These are phyloP conservation scores for Danio aesculapii DNA, from an alignment of 2,797 vertebrate species.

Conservation along the genomic window DNA sequence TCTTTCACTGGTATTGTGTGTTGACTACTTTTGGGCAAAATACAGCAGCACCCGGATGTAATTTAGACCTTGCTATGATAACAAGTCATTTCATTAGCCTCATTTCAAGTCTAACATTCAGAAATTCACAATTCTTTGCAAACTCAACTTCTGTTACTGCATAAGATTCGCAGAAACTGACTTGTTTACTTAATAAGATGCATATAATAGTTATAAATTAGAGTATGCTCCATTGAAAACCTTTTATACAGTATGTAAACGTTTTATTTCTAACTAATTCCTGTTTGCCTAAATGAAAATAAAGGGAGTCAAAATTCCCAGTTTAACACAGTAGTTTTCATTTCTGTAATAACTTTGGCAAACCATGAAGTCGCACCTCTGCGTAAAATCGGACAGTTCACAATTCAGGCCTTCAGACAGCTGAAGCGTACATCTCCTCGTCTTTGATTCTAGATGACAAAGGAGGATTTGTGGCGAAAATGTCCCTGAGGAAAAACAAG, in stretches of 20 bases:
- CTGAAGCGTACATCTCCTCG: slow-evolving; percentile 60
- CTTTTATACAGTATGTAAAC: slow-evolving; percentile 13
- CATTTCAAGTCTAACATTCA: slow-evolving; percentile 2
- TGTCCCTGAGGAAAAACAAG: slow-evolving; percentile 84
- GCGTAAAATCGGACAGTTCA: slow-evolving; percentile 66
- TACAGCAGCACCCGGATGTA: slow-evolving; percentile 40
- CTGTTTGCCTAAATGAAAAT: slow-evolving; percentile 41
- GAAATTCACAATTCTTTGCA: neutral
- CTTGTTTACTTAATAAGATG: slow-evolving; percentile 6
- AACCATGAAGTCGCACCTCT: slow-evolving; percentile 62
- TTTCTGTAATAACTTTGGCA: slow-evolving; percentile 80
- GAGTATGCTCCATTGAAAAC: neutral
- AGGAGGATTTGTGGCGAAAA: slow-evolving; percentile 98
- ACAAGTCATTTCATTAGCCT: neutral
- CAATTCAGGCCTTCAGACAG: slow-evolving; percentile 56
- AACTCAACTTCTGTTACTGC: neutral
- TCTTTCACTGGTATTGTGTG: slow-evolving; percentile 12
- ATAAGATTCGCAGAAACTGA: slow-evolving; percentile 6
- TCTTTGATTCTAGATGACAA: slow-evolving; percentile 84
- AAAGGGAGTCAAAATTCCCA: slow-evolving; percentile 47
- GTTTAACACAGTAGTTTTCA: slow-evolving; percentile 47
- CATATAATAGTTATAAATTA: slow-evolving; percentile 25
- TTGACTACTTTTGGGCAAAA: slow-evolving; percentile 11
- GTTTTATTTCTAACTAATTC: slow-evolving; percentile 8
- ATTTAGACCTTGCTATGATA: slow-evolving; percentile 28